Evolutionary conservation across 2,113 vertebrate species (phyloP), one percentile per base, ranked within the genome.

Genomic region (Eolophus roseicapilla): DNA sequence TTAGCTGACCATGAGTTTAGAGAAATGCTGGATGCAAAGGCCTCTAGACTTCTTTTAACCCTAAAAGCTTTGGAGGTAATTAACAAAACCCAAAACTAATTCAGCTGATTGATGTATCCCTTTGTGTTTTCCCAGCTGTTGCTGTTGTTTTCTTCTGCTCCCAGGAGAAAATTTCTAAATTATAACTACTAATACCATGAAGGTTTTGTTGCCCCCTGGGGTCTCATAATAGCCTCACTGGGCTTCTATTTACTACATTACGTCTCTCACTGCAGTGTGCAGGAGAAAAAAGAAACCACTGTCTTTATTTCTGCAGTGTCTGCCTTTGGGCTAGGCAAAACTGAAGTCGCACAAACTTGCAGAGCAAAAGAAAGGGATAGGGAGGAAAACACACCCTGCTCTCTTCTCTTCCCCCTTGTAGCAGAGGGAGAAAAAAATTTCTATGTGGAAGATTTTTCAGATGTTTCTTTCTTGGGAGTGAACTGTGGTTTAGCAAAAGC

Each of bases 1-100:
- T 97, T 97, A 96, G 57, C 86, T 79, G 93, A 96, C 29, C 81
- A 92, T 79, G 88, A 88, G 75, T 79, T 92, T 90, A 85, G 73
- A 86, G 77, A 68, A n/a, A 80, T 47, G 24, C 62, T 86, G 31
- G 13, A 85, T 86, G 49, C 55, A 95, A 93, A 86, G 60, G n/a
- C 46, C 41, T 92, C 60, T 57, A 62, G 71, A 23, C 12, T 41
- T 74, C 27, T 82, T 89, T 94, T 95, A 90, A 93, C 92, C 57
- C 91, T 92, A 41, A 80, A 84, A 88, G n/a, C 33, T 82, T 69
- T 85, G 86, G 84, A 74, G 17, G 31, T 79, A 95, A 91, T 91
- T 89, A 93, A 79, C 62, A 87, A 87, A 67, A 47, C 2, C 2
- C 49, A 25, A 27, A 67, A 53, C 11, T 67, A 70, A 55, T 78